Base-by-base conservation (phyloP, 2,797 vertebrate species). In the Cossypha polioptera region DNA sequence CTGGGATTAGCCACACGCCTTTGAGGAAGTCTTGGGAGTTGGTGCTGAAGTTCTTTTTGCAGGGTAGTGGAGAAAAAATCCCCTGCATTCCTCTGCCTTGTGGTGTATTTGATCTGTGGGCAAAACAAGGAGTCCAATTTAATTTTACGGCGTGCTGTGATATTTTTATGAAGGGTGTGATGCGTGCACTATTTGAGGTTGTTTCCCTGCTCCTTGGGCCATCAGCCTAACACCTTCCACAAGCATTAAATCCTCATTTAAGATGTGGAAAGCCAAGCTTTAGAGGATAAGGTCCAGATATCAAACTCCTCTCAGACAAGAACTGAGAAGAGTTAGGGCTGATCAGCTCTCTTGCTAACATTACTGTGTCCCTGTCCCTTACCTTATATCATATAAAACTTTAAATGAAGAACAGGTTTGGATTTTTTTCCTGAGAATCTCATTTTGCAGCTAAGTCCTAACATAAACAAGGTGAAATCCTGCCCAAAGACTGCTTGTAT, bases 91-190 rank as follows among this genome's bases (percentile, higher is more conserved):
- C 88, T 88, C 35, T 92, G 68, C 38, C 81, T 86, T 87, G 81
- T 65, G 92, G 88, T 92, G 53, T 74, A 38, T 95, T 95, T 96
- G 88, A 95, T 94, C 93, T 93, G 35, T 50, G 69, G 66, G 88
- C 81, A 93, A 95, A 95, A 90, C 51, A 89, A 82, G 86, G 48
- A 86, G 45, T 75, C 81, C 81, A 88, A 93, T 92, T 91, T 74
- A 87, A 59, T 55, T 95, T 97, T 96, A 91, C 59, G 67, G 82
- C 28, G 61, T 91, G 82, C 74, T 80, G 67, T 63, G 87, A 94
- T 90, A 88, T 95, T 95, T 95, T 96, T 95, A 73, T 72, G 67
- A 80, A 95, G 92, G 71, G 71, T 4, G 45, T 93, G 86, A 95
- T 86, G 74, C 2, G 0, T 88, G 59, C 50, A 35, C 55, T 86